Conservation (phyloP, 2,888 invertebrate species). For the Chironomus tentans region DNA sequence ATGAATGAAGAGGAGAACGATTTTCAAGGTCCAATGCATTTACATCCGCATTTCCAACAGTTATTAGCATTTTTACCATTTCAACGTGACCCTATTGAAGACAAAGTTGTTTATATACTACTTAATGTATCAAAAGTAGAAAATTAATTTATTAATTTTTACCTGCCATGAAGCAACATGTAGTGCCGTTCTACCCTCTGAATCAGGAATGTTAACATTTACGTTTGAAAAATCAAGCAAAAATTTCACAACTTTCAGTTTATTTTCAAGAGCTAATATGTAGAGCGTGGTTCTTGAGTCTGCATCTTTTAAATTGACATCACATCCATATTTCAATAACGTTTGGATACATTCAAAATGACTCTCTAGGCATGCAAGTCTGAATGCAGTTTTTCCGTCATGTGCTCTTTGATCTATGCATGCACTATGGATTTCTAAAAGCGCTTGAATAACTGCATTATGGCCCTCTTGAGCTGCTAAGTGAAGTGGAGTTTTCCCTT, state of each 20-base stretch:
- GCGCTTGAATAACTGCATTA: constrained; percentile 46
- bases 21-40: constrained; percentile 82
- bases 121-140: not conserved
- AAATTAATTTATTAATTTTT: not conserved
- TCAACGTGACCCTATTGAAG: constrained; percentile 68
- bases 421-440: constrained; percentile 65
- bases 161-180: constrained; percentile 85
- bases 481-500: constrained; percentile 79
- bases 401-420: constrained; percentile 79
- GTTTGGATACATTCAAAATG: constrained; percentile 59
- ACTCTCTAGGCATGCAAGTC: constrained; percentile 48
- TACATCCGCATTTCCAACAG: constrained; percentile 72
- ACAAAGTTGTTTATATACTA: not conserved
- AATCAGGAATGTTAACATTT: constrained; percentile 77
- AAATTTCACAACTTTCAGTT: constrained; percentile 73
- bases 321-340: constrained; percentile 64
- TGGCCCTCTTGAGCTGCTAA: constrained; percentile 87
- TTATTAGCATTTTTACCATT: constrained; percentile 78
- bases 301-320: constrained; percentile 81
- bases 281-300: constrained; percentile 88
- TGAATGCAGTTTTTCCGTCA: constrained; percentile 80
- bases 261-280: constrained; percentile 79
- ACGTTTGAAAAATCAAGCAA: constrained; percentile 67
- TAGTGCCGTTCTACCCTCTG: constrained; percentile 81
- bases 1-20: constrained; percentile 86